Evolutionary conservation across 1,140 invertebrate genomes (phyloP).

Genomic region (Atopsyche davidsoni): DNA sequence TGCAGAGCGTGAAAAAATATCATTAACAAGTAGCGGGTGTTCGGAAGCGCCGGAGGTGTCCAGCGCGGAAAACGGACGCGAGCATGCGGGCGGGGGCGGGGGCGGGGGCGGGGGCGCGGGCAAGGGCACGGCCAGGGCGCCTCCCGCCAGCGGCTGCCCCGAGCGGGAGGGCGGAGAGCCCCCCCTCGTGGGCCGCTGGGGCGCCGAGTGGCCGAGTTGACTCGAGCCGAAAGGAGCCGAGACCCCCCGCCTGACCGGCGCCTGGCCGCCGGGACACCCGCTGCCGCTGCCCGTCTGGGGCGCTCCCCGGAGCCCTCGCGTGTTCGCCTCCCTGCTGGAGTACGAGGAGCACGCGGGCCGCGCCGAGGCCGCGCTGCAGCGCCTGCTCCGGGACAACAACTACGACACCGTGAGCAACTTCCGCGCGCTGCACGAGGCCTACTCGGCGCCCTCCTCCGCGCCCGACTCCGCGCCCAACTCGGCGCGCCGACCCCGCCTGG

Average conservation of each 20-base stretch:
- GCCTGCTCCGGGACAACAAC: slow-evolving; percentile 68
- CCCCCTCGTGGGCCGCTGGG: slow-evolving; percentile 77
- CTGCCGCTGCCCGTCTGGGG: slow-evolving; percentile 57
- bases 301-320: slow-evolving; percentile 59
- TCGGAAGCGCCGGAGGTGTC: slow-evolving; percentile 45
- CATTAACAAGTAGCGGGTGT: slow-evolving; percentile 52
- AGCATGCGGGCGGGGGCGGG: slow-evolving; percentile 44
- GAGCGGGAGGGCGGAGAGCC: slow-evolving; percentile 70
- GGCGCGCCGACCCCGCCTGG: slow-evolving; percentile 34
- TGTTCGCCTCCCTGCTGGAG: slow-evolving; percentile 38
- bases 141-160: slow-evolving; percentile 61
- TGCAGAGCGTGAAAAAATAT: slow-evolving; percentile 60
- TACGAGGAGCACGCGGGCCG: slow-evolving; percentile 73
- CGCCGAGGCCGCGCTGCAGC: slow-evolving; percentile 70
- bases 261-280: slow-evolving; percentile 57
- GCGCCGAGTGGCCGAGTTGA: slow-evolving; percentile 89
- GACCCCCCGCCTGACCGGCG: slow-evolving; percentile 40
- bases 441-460: slow-evolving; percentile 47
- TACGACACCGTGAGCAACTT: slow-evolving; percentile 86
- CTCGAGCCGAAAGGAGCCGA: slow-evolving; percentile 61
- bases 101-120: slow-evolving; percentile 36
- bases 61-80: slow-evolving; percentile 41
- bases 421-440: slow-evolving; percentile 70
- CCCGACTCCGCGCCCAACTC: slow-evolving; percentile 50
- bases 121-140: slow-evolving; percentile 41